Base-by-base conservation (phyloP, 2,113 vertebrate species). In the Baryphthengus martii region DNA sequence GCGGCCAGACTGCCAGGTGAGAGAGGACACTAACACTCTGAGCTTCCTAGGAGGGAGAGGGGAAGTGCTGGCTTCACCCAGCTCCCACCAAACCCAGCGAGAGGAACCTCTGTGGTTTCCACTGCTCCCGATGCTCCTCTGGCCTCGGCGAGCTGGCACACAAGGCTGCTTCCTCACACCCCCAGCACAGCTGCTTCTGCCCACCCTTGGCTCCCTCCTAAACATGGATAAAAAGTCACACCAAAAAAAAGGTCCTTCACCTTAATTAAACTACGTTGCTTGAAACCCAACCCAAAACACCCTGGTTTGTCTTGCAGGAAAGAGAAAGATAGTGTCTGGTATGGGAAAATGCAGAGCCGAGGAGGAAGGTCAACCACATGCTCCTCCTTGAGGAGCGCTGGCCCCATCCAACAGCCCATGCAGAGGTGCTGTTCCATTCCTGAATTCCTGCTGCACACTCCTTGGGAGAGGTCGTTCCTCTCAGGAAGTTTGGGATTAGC, bases 51-150 rank as follows among this genome's bases (percentile, higher is more conserved):
- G 17, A 70, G 9, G 16, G 29, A 61, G 47, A 59, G 20, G 11
- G 35, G 35, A 89, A 81, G 61, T 42, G 25, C 20, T 68, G 73
- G 40, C 84, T 84, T 88, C 40, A 35, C 35, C 58, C 91, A 78
- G 55, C 45, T 88, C 50, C 86, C 89, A 82, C 35, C 47, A 78
- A 84, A 72, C 44, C 25, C 78, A 50, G 6, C 50, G 63, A 31
- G 39, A 87, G 47, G 37, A 76, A 72, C 53, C 39, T 68, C 56
- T 62, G 74, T 29, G 65, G 68, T 67, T 45, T 66, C 78, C 68
- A 96, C 66, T 40, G 25, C 85, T 94, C 96, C 98, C 98, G 96
- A 96, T 98, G 97, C 94, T 98, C 97, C 96, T 93, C 94, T 95
- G 87, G 97, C 66, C 39, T 67, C 73, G 0, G 4, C 1, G 7